Percentiles rank a stretch among this genome's conserved stretches.
phyloP scores from a whole-genome alignment of 2,888 invertebrate species.

The Callimorpha dominula region DNA sequence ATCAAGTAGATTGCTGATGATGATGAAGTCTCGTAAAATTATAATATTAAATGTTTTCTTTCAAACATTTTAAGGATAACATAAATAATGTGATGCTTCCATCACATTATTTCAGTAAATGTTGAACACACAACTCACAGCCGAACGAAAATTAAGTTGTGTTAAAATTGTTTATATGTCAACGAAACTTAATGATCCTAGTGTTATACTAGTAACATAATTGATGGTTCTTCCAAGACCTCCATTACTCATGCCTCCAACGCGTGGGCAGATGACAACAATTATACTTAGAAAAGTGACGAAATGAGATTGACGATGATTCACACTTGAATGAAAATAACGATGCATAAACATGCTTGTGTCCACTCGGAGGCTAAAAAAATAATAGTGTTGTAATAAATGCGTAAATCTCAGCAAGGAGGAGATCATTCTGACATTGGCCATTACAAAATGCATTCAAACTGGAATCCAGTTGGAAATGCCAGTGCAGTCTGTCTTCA shows the following conservation, averaged over 20 bases:
- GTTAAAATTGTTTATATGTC: slow-evolving; percentile 35
- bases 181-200: slow-evolving; percentile 33
- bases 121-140: not conserved
- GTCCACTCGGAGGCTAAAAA: slow-evolving; percentile 35
- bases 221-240: slow-evolving; percentile 53
- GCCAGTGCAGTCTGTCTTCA: slow-evolving; percentile 56
- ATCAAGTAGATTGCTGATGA: not conserved
- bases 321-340: slow-evolving; percentile 68
- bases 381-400: slow-evolving; percentile 49
- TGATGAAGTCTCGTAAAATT: not conserved
- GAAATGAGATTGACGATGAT: slow-evolving; percentile 65
- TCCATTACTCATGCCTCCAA: slow-evolving; percentile 62
- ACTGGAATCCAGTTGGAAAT: slow-evolving; percentile 71
- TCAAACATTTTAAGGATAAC: not conserved
- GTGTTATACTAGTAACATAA: slow-evolving; percentile 33
- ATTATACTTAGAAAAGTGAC: slow-evolving; percentile 70
- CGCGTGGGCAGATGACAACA: slow-evolving; percentile 69
- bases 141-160: slow-evolving; percentile 32
- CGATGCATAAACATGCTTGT: slow-evolving; percentile 44
- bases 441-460: slow-evolving; percentile 63
- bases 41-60: not conserved
- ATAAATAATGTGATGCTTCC: not conserved
- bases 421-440: slow-evolving; percentile 50
- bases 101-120: not conserved
- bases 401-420: slow-evolving; percentile 49